Evolutionary conservation across 1,140 invertebrate genomes (phyloP).

Genomic region (Brachionus sp.): DNA sequence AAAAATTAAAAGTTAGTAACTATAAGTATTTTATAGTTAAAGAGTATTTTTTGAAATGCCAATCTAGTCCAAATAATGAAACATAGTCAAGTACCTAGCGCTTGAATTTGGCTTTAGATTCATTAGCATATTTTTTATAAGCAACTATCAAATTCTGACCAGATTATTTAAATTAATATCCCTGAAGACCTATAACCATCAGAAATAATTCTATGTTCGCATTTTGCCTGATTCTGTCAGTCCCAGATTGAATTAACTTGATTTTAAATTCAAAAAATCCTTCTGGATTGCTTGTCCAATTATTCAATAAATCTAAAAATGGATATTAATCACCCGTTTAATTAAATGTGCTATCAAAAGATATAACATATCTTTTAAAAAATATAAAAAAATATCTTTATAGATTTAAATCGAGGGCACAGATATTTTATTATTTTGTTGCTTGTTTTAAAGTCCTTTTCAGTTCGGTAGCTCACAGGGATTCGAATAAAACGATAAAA

Average conservation of each 20-base stretch:
- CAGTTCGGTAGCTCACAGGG: neutral
- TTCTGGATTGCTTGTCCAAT: neutral
- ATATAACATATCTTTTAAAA: neutral
- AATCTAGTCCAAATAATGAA: too few relatives aligned
- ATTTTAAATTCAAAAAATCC: neutral
- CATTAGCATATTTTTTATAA: neutral
- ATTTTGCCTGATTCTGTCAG: neutral
- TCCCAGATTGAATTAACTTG: neutral
- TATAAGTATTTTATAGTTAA: too few relatives aligned
- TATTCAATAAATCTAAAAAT: neutral
- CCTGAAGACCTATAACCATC: neutral
- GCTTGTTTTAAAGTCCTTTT: neutral
- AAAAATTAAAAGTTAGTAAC: too few relatives aligned
- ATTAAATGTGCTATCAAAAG: neutral
- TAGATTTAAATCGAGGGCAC: neutral
- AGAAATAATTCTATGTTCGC: neutral
- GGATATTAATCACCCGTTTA: neutral
- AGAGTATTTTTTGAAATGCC: too few relatives aligned
- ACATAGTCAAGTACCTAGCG: too few relatives aligned
- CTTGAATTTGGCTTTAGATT: too few relatives aligned
- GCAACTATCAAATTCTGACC: neutral
- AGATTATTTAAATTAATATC: neutral
- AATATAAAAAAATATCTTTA: neutral
- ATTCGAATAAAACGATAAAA: neutral
- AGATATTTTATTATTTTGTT: neutral